Conservation (phyloP, 2,888 invertebrate species). For the Gibbula magus region DNA sequence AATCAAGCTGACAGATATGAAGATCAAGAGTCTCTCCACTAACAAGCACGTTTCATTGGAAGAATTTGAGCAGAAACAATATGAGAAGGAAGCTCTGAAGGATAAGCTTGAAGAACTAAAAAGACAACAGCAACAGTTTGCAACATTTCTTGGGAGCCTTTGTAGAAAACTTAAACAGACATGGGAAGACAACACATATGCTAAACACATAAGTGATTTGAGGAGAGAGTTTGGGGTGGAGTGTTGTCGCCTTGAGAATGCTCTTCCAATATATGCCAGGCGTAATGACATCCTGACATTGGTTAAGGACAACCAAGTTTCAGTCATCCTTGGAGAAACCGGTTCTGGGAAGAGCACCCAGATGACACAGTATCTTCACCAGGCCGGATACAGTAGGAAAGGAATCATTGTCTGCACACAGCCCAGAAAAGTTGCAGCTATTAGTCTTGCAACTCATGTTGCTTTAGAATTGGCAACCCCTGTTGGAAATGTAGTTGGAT, state of each 20-base stretch:
- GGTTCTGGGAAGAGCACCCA: conserved; percentile 76
- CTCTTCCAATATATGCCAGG: conserved; percentile 70
- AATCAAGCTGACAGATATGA: conserved; percentile 10
- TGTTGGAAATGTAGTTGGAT: conserved; percentile 67
- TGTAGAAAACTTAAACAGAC: conserved; percentile 36
- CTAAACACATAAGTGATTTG: conserved; percentile 38
- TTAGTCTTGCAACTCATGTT: conserved; percentile 71
- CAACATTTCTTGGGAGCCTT: conserved; percentile 34
- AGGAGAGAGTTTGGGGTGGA: conserved; percentile 56
- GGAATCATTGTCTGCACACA: conserved; percentile 73
- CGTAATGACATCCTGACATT: conserved; percentile 57
- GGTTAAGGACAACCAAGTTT: conserved; percentile 63
- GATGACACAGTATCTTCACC: conserved; percentile 71
- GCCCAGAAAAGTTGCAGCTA: conserved; percentile 74
- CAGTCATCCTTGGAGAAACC: conserved; percentile 72
- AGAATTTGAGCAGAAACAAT: conserved; percentile 32
- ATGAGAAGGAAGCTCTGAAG: conserved; percentile 41
- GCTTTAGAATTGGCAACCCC: conserved; percentile 65
- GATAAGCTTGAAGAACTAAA: conserved; percentile 54
- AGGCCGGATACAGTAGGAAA: conserved; percentile 54
- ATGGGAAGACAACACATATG: conserved; percentile 30
- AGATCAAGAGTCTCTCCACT: not conserved
- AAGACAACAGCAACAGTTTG: conserved; percentile 53
- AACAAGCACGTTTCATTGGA: conserved; percentile 30
- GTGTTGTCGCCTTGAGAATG: conserved; percentile 48